phyloP scores from a whole-genome alignment of 2,113 vertebrate species.

The Callipepla squamata region DNA sequence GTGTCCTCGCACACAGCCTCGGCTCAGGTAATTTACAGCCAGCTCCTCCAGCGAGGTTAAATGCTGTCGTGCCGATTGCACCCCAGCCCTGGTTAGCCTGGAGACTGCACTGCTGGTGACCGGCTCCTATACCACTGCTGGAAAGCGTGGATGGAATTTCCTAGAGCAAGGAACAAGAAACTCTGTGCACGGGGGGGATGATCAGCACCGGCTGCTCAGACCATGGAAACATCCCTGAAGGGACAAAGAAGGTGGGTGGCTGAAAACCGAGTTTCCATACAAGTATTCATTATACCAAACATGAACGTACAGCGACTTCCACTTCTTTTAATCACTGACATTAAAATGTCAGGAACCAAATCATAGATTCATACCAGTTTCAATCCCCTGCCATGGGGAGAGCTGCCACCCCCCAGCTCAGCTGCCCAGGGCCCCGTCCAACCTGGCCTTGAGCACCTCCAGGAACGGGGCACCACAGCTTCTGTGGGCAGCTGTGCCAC shows the following conservation, averaged over 20 bases:
- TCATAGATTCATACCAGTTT: neutral
- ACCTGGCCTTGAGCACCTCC: too few species aligned
- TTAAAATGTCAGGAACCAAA: neutral
- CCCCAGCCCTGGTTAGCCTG: neutral
- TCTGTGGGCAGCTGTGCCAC: too few species aligned
- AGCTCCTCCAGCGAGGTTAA: constrained; percentile 20
- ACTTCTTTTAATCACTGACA: neutral
- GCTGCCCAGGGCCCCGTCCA: too few species aligned
- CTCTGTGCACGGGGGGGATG: neutral
- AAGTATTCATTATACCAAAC: neutral
- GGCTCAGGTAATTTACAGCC: constrained; percentile 2
- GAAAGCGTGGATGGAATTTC: constrained; percentile 41
- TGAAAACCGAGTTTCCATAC: neutral
- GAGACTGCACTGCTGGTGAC: neutral
- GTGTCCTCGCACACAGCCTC: neutral
- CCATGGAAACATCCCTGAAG: neutral
- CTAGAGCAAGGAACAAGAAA: neutral
- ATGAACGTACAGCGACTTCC: neutral
- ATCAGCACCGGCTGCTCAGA: neutral
- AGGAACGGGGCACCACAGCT: too few species aligned
- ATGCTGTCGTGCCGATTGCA: neutral
- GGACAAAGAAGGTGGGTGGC: accelerated
- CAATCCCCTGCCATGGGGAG: too few species aligned
- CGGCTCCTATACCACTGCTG: neutral
- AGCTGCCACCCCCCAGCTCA: too few species aligned